These are phyloP conservation scores for Leptinotarsa tumamoca DNA, from an alignment of 2,888 invertebrate genomes.

Conservation along the genomic window DNA sequence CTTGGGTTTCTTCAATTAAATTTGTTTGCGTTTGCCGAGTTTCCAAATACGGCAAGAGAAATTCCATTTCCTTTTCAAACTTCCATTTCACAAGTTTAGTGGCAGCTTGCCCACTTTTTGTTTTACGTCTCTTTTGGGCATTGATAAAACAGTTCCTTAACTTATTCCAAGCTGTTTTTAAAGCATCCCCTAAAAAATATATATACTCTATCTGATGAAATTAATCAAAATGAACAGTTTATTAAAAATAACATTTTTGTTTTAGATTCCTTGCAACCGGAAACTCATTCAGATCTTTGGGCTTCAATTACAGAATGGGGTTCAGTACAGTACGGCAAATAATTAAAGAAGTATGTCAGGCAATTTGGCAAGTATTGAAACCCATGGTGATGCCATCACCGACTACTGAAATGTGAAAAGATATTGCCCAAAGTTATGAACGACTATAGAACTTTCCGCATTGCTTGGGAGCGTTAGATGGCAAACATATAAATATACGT, in stretches of 20 bases:
- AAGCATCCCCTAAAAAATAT: neutral
- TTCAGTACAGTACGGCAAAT: constrained; percentile 20
- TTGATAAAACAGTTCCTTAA: neutral
- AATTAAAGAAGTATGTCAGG: constrained; percentile 28
- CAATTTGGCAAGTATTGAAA: constrained; percentile 33
- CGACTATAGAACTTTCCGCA: constrained; percentile 46
- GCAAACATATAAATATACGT: constrained; percentile 47
- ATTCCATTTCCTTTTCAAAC: constrained; percentile 10
- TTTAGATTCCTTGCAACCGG: constrained; percentile 49
- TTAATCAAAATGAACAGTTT: constrained; percentile 3
- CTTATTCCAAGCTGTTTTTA: constrained; percentile 2
- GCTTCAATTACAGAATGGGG: constrained; percentile 55
- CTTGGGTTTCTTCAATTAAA: constrained; percentile 4
- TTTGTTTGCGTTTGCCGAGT: constrained; percentile 12
- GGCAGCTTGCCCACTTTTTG: constrained; percentile 11
- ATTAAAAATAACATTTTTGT: constrained; percentile 27
- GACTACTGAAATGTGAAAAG: constrained; percentile 43
- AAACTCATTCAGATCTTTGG: constrained; percentile 48
- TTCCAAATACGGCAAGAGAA: constrained; percentile 11
- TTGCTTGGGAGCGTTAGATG: constrained; percentile 41
- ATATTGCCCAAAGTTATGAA: constrained; percentile 39
- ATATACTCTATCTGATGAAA: constrained; percentile 7
- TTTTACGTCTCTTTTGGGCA: neutral
- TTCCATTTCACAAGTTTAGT: constrained; percentile 1
- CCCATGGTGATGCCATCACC: constrained; percentile 45